These are phyloP conservation scores for Mastomys natalensis DNA, from an alignment of 2,113 vertebrate genomes.

Conservation along the genomic window DNA sequence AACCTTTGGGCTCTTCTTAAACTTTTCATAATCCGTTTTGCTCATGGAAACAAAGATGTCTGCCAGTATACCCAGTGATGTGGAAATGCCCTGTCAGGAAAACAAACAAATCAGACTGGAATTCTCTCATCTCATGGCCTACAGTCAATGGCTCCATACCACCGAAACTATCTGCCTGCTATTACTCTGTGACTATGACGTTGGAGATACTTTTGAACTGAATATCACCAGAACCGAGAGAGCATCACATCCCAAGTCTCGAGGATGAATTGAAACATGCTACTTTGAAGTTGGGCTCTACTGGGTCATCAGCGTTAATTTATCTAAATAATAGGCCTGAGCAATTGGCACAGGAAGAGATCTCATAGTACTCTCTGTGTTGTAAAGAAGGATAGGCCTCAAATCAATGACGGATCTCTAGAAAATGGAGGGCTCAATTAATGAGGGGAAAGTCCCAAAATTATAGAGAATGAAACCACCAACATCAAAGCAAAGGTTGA, in stretches of 20 bases:
- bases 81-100: conserved; percentile 89
- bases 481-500: background rate
- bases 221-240: background rate
- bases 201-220: background rate
- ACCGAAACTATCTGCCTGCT: background rate
- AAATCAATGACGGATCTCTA: background rate
- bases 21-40: conserved; percentile 91
- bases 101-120: conserved; percentile 36
- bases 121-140: background rate
- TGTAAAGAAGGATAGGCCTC: background rate
- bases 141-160: background rate
- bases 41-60: conserved; percentile 95
- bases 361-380: background rate
- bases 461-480: background rate
- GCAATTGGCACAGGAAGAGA: background rate
- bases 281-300: background rate
- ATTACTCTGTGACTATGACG: background rate
- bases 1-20: conserved; percentile 88
- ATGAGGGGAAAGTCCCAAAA: background rate
- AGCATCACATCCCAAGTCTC: background rate
- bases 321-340: background rate
- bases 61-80: conserved; percentile 94
- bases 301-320: background rate
- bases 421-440: background rate
- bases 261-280: background rate